These are phyloP conservation scores for Notolabrus celidotus DNA, from an alignment of 2,797 vertebrate species.

Conservation along the genomic window DNA sequence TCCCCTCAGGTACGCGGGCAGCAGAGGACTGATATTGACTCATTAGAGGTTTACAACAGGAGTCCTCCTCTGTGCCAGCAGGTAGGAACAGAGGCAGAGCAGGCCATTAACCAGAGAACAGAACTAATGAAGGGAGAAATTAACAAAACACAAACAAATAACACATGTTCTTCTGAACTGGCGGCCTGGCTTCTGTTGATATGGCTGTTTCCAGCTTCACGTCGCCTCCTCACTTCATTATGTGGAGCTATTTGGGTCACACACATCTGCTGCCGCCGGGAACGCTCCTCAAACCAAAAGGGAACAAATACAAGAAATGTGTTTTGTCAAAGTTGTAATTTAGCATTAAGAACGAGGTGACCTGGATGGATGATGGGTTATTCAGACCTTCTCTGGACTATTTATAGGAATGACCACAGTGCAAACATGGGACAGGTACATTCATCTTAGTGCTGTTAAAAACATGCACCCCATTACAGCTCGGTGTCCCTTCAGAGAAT, in stretches of 20 bases:
- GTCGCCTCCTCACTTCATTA: conserved; percentile 51
- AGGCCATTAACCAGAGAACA: conserved; percentile 75
- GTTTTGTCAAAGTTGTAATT: conserved; percentile 39
- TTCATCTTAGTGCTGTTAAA: conserved; percentile 45
- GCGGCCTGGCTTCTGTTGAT: conserved; percentile 43
- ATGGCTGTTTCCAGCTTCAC: conserved; percentile 21
- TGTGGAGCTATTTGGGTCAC: conserved; percentile 69
- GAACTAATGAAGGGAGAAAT: conserved; percentile 80
- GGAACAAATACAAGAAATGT: background rate
- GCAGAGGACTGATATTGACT: conserved; percentile 61
- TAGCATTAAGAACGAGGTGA: conserved; percentile 44
- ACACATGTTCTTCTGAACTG: conserved; percentile 49
- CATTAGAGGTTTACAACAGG: conserved; percentile 71
- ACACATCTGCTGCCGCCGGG: conserved; percentile 42
- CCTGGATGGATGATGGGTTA: conserved; percentile 45
- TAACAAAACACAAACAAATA: conserved; percentile 75
- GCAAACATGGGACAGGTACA: conserved; percentile 29
- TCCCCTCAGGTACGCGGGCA: conserved; percentile 48
- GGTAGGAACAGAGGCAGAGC: conserved; percentile 60
- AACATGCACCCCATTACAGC: conserved; percentile 39
- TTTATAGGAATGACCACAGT: conserved; percentile 60
- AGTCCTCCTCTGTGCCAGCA: conserved; percentile 53
- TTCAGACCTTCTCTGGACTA: conserved; percentile 37
- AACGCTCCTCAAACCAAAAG: conserved; percentile 43
- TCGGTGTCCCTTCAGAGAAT: conserved; percentile 40